Percentiles rank a stretch among this genome's conserved stretches.
Conservation (phyloP, 2,113 vertebrate genomes). For the Cephalopterus ornatus region DNA sequence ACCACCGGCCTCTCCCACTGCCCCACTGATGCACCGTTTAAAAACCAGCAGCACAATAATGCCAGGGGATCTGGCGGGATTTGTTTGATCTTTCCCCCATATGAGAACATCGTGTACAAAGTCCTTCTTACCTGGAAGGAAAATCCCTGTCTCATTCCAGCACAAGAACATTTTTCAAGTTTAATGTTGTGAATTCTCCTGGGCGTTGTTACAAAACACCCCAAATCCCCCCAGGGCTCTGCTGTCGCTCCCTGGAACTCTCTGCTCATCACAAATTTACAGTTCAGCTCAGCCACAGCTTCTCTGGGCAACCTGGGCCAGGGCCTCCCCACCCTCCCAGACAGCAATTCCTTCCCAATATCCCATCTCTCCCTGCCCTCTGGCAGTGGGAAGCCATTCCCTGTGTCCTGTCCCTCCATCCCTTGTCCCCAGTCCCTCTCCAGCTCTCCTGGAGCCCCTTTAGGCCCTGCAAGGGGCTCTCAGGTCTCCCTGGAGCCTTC, state of each 20-base stretch:
- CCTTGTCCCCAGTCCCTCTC: neutral
- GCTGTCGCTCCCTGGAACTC: rapidly evolving
- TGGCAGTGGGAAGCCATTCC: neutral
- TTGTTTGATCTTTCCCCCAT: neutral
- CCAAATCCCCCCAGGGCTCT: neutral
- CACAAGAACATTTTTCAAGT: rapidly evolving
- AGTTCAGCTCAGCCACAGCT: neutral
- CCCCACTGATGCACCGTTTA: rapidly evolving
- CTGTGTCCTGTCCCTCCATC: neutral
- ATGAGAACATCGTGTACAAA: neutral
- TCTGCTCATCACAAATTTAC: neutral
- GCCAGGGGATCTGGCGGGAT: neutral
- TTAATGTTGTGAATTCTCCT: rapidly evolving
- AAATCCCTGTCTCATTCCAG: neutral
- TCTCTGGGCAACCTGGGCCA: neutral
- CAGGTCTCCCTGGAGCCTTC: neutral
- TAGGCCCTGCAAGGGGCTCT: neutral
- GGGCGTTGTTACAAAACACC: neutral
- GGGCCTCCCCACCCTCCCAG: neutral
- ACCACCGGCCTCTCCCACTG: neutral
- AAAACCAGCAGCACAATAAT: neutral
- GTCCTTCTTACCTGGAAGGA: neutral
- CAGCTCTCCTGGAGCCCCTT: neutral
- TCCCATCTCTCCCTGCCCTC: neutral
- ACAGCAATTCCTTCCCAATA: neutral